Base-by-base conservation (phyloP, 1,140 invertebrate species). In the Polypedilum pembai region DNA sequence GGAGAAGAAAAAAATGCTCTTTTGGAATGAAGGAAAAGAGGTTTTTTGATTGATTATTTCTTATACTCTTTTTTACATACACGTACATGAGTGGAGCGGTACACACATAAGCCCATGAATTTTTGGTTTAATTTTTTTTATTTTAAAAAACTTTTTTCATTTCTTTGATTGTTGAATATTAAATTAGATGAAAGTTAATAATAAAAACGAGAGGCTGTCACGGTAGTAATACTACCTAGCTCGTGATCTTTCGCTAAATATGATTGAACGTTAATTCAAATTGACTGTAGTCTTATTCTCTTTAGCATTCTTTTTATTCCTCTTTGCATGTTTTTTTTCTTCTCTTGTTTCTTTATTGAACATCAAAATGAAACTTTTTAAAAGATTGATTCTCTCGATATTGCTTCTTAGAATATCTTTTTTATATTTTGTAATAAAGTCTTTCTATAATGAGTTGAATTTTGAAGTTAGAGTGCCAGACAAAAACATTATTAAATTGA, bases 21-120 rank as follows among this genome's bases (percentile, higher is more conserved):
- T 69, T 69, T 69, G 65, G 65, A 69, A 69, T 69, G 65, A 69
- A 69, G 65, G 65, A 69, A 69, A 69, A 69, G 65, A 69, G 65
- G 17, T 69, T 69, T 69, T 69, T 69, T 69, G 65, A 69, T 69
- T 69, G 65, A 69, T 69, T 69, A 69, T 69, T 69, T 69, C 65
- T 20, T 69, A 69, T 69, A 18, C 7, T 66, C 17, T 66, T 69
- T 69, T 69, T 56, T 56, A n/a, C n/a, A n/a, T 56, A 56, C 45
- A 56, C n/a, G 12, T 56, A 15, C 12, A 56, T 56, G 12, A 56
- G 15, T 3, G 8, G 41, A 45, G 12, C 45, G 12, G n/a, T 56
- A 56, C 45, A 56, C 45, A 56, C 12, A 56, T 33, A 33, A 33
- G 24, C 24, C 24, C 24, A 33, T 56, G 3, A 56, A 12, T n/a